These are phyloP conservation scores for Anoura caudifer DNA, from an alignment of 2,113 vertebrate species.

Conservation along the genomic window DNA sequence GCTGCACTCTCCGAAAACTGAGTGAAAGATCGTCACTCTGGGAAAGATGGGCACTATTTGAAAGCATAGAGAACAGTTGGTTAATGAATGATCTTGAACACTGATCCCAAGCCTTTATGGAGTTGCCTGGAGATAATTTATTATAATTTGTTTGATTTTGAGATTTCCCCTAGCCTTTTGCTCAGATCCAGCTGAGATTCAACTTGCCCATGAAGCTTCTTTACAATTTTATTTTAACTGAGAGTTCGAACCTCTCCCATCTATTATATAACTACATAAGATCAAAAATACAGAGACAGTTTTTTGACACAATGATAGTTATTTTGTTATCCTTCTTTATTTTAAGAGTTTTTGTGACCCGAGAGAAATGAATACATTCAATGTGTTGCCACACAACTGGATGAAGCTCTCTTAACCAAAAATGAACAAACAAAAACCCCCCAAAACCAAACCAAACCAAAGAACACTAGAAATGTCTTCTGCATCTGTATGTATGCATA, in stretches of 20 bases:
- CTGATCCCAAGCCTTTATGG: not conserved
- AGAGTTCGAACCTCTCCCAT: not conserved
- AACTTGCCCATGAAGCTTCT: not conserved
- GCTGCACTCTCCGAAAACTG: not conserved
- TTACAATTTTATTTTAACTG: not conserved
- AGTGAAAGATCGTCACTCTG: not conserved
- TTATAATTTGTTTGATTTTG: slow-evolving; percentile 32
- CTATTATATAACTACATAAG: not conserved
- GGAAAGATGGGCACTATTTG: not conserved
- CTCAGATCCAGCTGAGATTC: not conserved
- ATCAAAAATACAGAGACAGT: not conserved
- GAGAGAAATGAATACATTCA: not conserved
- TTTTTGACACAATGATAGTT: not conserved
- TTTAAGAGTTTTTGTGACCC: not conserved
- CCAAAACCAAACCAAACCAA: no score
- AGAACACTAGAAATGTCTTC: not conserved
- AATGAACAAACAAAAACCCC: not conserved
- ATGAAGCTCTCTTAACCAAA: not conserved
- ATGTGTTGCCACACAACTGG: not conserved
- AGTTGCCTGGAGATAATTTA: not conserved
- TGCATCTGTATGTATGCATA: not conserved
- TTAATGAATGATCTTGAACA: slow-evolving; percentile 1
- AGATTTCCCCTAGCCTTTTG: not conserved
- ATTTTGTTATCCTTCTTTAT: not conserved
- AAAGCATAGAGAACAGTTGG: not conserved